These are phyloP conservation scores for Umimayanthus chanpuru DNA, from an alignment of 92 coral and sea anemone species.

Conservation along the genomic window DNA sequence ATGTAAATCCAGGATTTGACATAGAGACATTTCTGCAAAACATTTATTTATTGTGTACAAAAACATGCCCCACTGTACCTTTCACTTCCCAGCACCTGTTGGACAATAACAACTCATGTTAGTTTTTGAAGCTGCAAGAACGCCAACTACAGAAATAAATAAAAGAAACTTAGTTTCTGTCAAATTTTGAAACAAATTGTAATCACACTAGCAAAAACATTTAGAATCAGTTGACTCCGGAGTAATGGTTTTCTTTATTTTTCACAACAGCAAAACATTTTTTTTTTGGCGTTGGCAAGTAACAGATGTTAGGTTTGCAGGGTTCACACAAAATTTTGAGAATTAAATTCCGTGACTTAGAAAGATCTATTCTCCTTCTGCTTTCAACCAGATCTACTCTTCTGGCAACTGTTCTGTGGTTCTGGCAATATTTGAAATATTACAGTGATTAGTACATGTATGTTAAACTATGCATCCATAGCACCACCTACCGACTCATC, in stretches of 20 bases:
- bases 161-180: not conserved
- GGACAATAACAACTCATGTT: not conserved
- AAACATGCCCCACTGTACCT: constrained; percentile 1
- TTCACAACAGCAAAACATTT: too few species aligned
- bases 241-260: too few species aligned
- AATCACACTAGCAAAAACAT: too few species aligned
- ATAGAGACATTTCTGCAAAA: too few species aligned
- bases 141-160: not conserved
- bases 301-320: not conserved
- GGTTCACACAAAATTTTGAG: too few species aligned
- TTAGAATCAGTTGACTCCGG: too few species aligned
- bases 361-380: too few species aligned
- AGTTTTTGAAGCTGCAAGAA: not conserved
- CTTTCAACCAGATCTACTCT: too few species aligned
- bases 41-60: not conserved
- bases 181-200: too few species aligned
- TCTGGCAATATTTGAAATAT: not conserved
- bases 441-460: not conserved
- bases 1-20: too few species aligned
- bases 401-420: too few species aligned
- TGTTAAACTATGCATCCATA: not conserved
- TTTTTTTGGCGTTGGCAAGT: not conserved
- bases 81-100: constrained; percentile 40
- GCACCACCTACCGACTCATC: constrained; percentile 66
- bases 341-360: too few species aligned